Evolutionary conservation across 2,113 vertebrate species (phyloP), one percentile per base, ranked within the genome.

Genomic region (Rhynchomys soricoides): DNA sequence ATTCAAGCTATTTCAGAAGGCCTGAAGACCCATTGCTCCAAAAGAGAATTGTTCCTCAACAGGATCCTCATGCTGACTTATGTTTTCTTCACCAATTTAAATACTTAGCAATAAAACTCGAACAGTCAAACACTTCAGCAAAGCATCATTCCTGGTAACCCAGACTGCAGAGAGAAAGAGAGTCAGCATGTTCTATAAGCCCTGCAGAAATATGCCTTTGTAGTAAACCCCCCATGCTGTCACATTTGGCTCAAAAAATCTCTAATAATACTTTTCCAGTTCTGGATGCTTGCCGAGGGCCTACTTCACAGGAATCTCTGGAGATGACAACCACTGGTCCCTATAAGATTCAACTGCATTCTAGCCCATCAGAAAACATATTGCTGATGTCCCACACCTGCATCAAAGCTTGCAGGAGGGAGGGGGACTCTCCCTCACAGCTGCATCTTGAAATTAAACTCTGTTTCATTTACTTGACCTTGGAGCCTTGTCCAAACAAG

Each of bases 401-500:
- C 78, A 77, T 4, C n/a, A 52, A 92, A 91, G 91, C 37, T 81
- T 75, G 77, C 95, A 82, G 90, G 62, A 21, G 7, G 55, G 98
- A n/a, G 45, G 95, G 90, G 8, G n/a, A 40, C n/a, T 40, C n/a
- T 92, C 34, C 0, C 82, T 97, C 96, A 94, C 98, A 98, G 96
- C 92, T 98, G 97, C 89, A 98, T 97, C 96, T 98, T 97, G 96
- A 97, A 98, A 96, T 96, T 97, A 94, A 98, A 98, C 96, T 97
- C 95, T 64, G 34, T 98, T 98, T 96, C 95, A 96, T 98, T 97
- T 98, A 98, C 97, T 97, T 98, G 98, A 98, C 98, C 97, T 98
- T 97, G 92, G 98, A 98, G 98, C 96, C 93, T 98, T 98, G 98
- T 98, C 98, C 97, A 98, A 97, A 98, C 97, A 98, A 98, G 98